Evolutionary conservation across 1,140 invertebrate species (phyloP).

Genomic region (Magallana angulata): DNA sequence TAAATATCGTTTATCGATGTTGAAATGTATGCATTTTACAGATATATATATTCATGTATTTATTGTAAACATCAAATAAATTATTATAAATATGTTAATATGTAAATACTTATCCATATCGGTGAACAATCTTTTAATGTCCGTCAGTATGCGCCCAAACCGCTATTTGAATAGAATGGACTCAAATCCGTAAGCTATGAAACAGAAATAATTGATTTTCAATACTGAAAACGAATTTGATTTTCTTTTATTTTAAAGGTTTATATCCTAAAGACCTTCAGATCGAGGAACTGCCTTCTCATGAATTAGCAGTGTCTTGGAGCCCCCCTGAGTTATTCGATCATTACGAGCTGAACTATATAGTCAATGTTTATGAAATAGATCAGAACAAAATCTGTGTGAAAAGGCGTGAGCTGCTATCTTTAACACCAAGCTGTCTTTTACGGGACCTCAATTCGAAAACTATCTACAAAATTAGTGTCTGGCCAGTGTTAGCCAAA

Average conservation of each 20-base stretch:
- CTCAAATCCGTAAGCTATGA: too few species aligned
- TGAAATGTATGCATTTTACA: too few species aligned
- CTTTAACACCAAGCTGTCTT: background rate
- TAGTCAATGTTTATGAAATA: background rate
- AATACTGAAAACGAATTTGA: too few species aligned
- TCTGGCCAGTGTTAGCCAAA: slow-evolving; percentile 9
- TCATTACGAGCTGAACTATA: background rate
- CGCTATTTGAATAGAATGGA: too few species aligned
- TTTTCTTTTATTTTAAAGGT: background rate
- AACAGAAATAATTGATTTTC: too few species aligned
- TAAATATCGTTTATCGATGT: too few species aligned
- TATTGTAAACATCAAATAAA: too few species aligned
- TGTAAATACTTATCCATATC: too few species aligned
- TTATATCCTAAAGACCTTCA: background rate
- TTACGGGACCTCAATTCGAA: background rate
- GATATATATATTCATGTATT: too few species aligned
- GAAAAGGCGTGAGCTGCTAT: background rate
- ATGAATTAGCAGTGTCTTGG: slow-evolving; percentile 1
- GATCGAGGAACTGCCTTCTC: background rate
- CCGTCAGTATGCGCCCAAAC: too few species aligned
- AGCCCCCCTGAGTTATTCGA: background rate
- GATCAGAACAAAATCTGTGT: background rate
- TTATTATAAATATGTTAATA: too few species aligned
- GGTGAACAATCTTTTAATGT: too few species aligned
- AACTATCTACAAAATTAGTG: slow-evolving; percentile 12